A percentile compares a stretch with the other conserved stretches of the same genome.
Conservation (phyloP, 2,113 vertebrate species). For the Dromiciops gliroides region DNA sequence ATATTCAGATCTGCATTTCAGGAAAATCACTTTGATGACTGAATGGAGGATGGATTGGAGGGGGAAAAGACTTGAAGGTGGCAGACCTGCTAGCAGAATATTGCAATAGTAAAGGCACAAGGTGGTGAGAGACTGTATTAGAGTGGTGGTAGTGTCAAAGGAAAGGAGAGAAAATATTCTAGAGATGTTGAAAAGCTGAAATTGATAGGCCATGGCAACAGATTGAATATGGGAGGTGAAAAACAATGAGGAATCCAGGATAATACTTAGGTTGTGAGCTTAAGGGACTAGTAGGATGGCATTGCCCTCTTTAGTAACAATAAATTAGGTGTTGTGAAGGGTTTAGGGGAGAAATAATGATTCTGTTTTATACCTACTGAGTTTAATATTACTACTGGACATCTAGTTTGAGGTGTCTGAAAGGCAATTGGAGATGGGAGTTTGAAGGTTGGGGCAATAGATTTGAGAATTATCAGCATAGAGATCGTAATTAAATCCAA, state of each 20-base stretch:
- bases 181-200: background rate
- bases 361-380: background rate
- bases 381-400: background rate
- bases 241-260: background rate
- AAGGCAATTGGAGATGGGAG: background rate
- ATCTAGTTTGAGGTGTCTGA: background rate
- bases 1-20: background rate
- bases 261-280: background rate
- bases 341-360: background rate
- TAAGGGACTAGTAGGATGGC: too few relatives aligned
- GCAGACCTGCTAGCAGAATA: background rate
- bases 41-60: background rate
- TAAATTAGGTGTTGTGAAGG: background rate
- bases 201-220: background rate
- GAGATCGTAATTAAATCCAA: background rate
- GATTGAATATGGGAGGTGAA: background rate
- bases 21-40: background rate
- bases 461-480: background rate
- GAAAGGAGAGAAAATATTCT: background rate
- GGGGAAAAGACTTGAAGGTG: background rate
- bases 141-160: background rate
- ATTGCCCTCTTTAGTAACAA: background rate
- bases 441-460: background rate
- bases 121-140: background rate
- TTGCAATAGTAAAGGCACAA: background rate